A percentile compares a stretch with the other conserved stretches of the same genome.
phyloP scores from a whole-genome alignment of 1,140 invertebrate genomes.

The Stegodyphus dumicola region DNA sequence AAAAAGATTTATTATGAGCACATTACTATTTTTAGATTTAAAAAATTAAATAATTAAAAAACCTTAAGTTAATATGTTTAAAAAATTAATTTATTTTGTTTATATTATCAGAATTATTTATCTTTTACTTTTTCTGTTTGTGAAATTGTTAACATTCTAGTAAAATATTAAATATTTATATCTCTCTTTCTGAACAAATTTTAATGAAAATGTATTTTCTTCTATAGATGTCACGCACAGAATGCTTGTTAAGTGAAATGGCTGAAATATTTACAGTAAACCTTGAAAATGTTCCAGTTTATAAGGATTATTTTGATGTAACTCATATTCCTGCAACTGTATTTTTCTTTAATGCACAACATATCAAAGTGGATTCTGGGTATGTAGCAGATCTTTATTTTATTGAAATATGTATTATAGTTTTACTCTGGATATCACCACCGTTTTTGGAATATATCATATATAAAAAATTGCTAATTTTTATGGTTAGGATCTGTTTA shows the following conservation, averaged over 20 bases:
- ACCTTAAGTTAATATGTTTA: too few relatives aligned
- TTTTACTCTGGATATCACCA: too few relatives aligned
- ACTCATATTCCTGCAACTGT: slow-evolving; percentile 68
- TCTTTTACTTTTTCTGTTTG: not conserved
- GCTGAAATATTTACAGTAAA: slow-evolving; percentile 67
- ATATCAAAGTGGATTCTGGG: slow-evolving; percentile 70
- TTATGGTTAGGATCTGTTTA: too few relatives aligned
- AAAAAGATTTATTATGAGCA: too few relatives aligned
- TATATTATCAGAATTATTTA: not conserved
- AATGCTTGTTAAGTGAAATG: slow-evolving; percentile 66
- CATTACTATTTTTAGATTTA: too few relatives aligned
- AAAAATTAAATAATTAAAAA: too few relatives aligned
- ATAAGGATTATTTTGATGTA: slow-evolving; percentile 68
- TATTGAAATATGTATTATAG: too few relatives aligned
- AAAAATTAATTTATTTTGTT: not conserved
- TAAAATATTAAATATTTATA: too few relatives aligned
- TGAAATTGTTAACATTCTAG: slow-evolving; percentile 6
- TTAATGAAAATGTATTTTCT: too few relatives aligned
- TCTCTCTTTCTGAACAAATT: too few relatives aligned
- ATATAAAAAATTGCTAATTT: too few relatives aligned
- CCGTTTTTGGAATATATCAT: too few relatives aligned
- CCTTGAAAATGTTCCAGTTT: slow-evolving; percentile 67
- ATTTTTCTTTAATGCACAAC: slow-evolving; percentile 69
- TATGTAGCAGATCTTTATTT: slow-evolving; percentile 36
- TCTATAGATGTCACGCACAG: slow-evolving; percentile 65